phyloP scores from a whole-genome alignment of 2,888 invertebrate genomes.

The Limnephilus marmoratus region DNA sequence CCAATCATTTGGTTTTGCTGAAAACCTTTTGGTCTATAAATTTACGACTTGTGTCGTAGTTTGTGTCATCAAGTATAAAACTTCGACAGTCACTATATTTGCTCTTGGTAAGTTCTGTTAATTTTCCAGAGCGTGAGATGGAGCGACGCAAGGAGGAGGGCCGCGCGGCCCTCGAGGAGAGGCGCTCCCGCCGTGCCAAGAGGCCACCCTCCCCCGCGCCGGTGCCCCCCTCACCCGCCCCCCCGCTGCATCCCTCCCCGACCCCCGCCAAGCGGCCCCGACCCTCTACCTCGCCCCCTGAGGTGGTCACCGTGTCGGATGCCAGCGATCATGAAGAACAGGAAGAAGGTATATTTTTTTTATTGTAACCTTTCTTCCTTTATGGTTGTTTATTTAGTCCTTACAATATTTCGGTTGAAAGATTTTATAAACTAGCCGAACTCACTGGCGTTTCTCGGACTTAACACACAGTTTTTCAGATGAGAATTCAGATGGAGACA shows the following conservation, averaged over 20 bases:
- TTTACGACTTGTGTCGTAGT: not conserved
- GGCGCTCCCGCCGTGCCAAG: conserved; percentile 79
- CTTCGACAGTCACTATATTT: not conserved
- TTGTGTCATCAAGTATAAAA: not conserved
- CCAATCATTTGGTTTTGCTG: too few species aligned
- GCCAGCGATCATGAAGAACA: conserved; percentile 76
- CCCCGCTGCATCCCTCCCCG: conserved; percentile 69
- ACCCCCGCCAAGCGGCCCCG: conserved; percentile 62
- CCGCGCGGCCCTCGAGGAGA: conserved; percentile 84
- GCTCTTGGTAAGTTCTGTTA: not conserved
- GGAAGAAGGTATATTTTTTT: conserved; percentile 67
- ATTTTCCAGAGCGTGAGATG: conserved; percentile 82
- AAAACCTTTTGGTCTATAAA: not conserved
- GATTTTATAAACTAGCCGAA: too few species aligned
- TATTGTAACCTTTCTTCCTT: not conserved
- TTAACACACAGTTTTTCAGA: too few species aligned
- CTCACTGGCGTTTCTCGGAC: too few species aligned
- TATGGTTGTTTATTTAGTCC: not conserved
- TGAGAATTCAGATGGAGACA: too few species aligned
- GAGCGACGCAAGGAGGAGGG: conserved; percentile 87
- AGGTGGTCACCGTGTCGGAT: conserved; percentile 76
- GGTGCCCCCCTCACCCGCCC: conserved; percentile 68
- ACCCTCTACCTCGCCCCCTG: conserved; percentile 69
- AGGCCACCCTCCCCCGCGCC: conserved; percentile 72
- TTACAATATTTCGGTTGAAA: too few species aligned